These are phyloP conservation scores for Antitype chi DNA, from an alignment of 2,888 invertebrate genomes.

Conservation along the genomic window DNA sequence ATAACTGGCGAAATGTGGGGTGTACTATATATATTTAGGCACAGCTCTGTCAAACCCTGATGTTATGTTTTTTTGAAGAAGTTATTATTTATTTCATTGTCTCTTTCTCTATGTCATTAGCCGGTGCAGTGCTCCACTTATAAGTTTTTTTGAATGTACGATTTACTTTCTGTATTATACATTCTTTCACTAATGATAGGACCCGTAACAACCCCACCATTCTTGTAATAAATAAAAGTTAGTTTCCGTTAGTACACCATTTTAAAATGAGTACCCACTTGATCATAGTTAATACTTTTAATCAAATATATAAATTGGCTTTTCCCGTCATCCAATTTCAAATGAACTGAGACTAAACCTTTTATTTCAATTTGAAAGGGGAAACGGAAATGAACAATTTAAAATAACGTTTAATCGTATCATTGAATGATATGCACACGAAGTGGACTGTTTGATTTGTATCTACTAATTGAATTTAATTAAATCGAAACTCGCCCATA, in stretches of 20 bases:
- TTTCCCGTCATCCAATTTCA: conserved; percentile 38
- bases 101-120: neutral
- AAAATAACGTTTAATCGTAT: conserved; percentile 54
- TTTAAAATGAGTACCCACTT: neutral
- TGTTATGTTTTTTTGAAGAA: neutral
- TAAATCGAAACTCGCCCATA: conserved; percentile 68
- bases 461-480: conserved; percentile 75
- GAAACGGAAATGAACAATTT: conserved; percentile 57
- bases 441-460: conserved; percentile 71
- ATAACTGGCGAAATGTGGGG: no score
- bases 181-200: neutral
- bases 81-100: neutral
- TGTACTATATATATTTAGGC: no score
- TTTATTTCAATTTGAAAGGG: conserved; percentile 20
- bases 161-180: no score
- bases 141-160: neutral
- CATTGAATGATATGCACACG: conserved; percentile 62
- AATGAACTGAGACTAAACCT: conserved; percentile 30
- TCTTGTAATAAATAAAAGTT: neutral
- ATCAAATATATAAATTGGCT: conserved; percentile 14
- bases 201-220: neutral
- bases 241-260: neutral
- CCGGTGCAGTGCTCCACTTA: no score
- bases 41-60: no score
- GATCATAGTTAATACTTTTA: neutral